phyloP scores from a whole-genome alignment of 2,888 invertebrate species.

The Limnephilus lunatus region DNA sequence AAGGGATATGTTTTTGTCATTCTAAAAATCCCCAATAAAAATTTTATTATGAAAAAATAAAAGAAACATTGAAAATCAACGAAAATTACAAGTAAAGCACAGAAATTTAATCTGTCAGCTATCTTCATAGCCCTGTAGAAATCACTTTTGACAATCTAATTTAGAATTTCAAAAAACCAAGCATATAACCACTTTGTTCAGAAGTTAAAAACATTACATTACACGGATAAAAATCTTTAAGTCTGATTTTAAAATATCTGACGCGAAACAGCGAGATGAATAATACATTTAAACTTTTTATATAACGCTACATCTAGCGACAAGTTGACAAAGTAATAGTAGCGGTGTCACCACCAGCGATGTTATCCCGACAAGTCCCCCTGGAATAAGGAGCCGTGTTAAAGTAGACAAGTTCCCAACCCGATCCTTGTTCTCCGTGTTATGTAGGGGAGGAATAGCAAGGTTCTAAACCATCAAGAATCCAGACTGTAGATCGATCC shows the following conservation, averaged over 20 bases:
- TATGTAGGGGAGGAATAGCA: not conserved
- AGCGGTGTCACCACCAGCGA: conserved; percentile 14
- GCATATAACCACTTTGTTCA: conserved; percentile 2
- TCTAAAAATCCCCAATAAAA: not conserved
- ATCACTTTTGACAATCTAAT: not conserved
- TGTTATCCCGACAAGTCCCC: conserved; percentile 22
- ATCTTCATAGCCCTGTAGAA: not conserved
- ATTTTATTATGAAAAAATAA: too few relatives aligned
- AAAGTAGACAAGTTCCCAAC: conserved; percentile 41
- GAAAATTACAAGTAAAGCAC: not conserved
- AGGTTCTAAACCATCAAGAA: not conserved
- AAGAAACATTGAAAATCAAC: not conserved
- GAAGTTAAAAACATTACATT: not conserved
- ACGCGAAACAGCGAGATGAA: not conserved
- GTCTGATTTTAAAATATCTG: not conserved
- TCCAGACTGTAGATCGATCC: not conserved
- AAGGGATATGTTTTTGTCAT: too few relatives aligned
- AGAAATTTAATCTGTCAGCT: not conserved
- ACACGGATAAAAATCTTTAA: not conserved
- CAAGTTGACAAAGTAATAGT: not conserved
- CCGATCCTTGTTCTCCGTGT: not conserved
- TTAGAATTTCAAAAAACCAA: not conserved
- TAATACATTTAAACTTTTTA: not conserved
- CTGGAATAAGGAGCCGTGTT: conserved; percentile 4
- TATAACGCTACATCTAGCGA: not conserved